Base-by-base conservation (phyloP, 2,888 invertebrate species). In the Thymelicus acteon region DNA sequence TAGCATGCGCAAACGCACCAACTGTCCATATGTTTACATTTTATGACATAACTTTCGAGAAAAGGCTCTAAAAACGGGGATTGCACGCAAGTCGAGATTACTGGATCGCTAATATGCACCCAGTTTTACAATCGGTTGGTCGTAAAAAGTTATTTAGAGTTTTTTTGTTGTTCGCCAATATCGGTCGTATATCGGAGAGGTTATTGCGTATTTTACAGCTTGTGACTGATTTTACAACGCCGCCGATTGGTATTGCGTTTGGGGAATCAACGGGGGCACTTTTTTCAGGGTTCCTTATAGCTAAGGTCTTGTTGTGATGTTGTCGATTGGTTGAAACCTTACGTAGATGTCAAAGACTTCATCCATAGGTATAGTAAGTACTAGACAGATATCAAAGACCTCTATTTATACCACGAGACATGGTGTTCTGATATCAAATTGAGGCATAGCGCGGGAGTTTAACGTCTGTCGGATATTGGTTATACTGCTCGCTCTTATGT, bases 181-280 rank as follows among this genome's bases (percentile, higher is more conserved):
- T 90, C 82, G 89, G 78, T 83, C 84, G 85, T 92, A 93, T 92
- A 92, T 90, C 82, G 89, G 76, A 73, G 75, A 87, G 77, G 88
- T 92, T 93, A 93, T 90, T 83, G 87, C 87, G 73, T 74, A 74
- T 82, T 92, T 92, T 89, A 92, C 83, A 84, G 78, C 89, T 87
- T 89, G 90, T 90, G 92, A 92, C 92, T 89, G 90, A 92, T 89
- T 92, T 93, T 92, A 93, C 86, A 85, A 83, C 86, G 75, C 86
- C 88, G 89, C 83, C 87, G 82, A 86, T 87, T 83, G 85, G 77
- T 74, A 76, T 71, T 74, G 77, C 77, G 77, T 79, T 82, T 60
- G 79, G 80, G 80, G 65, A 19, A 61, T 61, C 71, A 79, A 74
- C 78, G 69, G 78, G 79, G 75, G 82, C 79, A 77, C 75, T 77